Conservation (phyloP, 1,140 invertebrate genomes). For the Tribolium castaneum region DNA sequence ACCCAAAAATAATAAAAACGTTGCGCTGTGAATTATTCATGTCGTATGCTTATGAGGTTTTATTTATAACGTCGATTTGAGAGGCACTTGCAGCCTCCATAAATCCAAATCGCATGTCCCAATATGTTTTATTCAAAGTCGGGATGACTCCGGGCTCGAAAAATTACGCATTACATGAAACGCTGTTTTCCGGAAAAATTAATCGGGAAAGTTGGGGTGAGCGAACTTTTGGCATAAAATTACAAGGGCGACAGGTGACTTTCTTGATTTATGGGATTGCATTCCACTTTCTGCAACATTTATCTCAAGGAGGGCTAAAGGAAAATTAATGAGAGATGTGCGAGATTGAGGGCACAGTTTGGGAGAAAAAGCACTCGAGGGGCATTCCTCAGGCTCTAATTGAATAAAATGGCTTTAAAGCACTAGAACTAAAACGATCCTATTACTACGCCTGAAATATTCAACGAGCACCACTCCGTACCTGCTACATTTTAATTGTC, state of each 20-base stretch:
- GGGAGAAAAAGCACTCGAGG: too few relatives aligned
- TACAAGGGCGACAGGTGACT: neutral
- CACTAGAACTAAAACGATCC: too few relatives aligned
- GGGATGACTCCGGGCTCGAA: neutral
- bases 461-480: too few relatives aligned
- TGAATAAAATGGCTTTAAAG: neutral
- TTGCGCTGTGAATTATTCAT: slow-evolving; percentile 1
- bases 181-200: neutral
- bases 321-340: neutral
- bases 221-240: neutral
- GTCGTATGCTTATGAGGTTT: neutral
- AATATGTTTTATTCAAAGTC: slow-evolving; percentile 14
- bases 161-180: neutral
- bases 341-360: neutral
- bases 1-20: slow-evolving; percentile 25
- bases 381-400: too few relatives aligned
- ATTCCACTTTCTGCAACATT: neutral
- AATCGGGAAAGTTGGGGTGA: neutral
- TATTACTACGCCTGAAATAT: too few relatives aligned
- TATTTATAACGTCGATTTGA: slow-evolving; percentile 21
- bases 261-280: neutral
- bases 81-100: neutral
- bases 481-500: too few relatives aligned
- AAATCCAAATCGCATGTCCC: slow-evolving; percentile 6
- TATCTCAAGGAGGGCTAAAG: neutral